Percentiles rank a stretch among this genome's conserved stretches.
Conservation (phyloP, 2,888 invertebrate species). For the Matsumyia berberina region DNA sequence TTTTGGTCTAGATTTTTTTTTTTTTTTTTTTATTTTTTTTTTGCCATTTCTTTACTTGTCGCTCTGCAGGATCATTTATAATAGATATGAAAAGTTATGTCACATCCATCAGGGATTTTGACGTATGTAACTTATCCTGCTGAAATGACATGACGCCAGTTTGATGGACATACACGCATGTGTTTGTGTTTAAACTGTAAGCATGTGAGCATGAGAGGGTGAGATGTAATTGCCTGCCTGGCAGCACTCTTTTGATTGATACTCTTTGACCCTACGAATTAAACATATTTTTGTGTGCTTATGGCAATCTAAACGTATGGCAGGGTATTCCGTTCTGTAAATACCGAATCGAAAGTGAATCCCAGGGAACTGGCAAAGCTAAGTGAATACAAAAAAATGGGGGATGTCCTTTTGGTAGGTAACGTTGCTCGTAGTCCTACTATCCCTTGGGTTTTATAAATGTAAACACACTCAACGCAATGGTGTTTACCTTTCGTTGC, state of each 20-base stretch:
- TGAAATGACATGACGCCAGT: slow-evolving; percentile 61
- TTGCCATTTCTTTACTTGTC: slow-evolving; percentile 1
- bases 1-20: slow-evolving; percentile 12
- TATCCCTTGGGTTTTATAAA: slow-evolving; percentile 6
- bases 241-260: slow-evolving; percentile 54
- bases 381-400: not conserved
- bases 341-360: slow-evolving; percentile 5
- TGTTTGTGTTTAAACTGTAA: slow-evolving; percentile 5
- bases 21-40: not conserved
- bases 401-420: not conserved
- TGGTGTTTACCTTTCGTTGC: slow-evolving; percentile 50
- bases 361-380: not conserved
- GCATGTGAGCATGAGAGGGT: not conserved
- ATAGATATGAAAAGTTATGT: slow-evolving; percentile 73
- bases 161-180: slow-evolving; percentile 27
- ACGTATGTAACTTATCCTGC: slow-evolving; percentile 66
- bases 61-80: slow-evolving; percentile 60
- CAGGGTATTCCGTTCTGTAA: not conserved
- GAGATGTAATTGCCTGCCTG: slow-evolving; percentile 44
- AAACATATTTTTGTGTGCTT: slow-evolving; percentile 24
- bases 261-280: slow-evolving; percentile 47
- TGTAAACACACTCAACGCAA: slow-evolving; percentile 48
- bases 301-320: not conserved
- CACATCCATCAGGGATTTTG: slow-evolving; percentile 70
- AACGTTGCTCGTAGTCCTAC: not conserved